Conservation (phyloP, 2,797 vertebrate species). For the Gambusia yucatana region DNA sequence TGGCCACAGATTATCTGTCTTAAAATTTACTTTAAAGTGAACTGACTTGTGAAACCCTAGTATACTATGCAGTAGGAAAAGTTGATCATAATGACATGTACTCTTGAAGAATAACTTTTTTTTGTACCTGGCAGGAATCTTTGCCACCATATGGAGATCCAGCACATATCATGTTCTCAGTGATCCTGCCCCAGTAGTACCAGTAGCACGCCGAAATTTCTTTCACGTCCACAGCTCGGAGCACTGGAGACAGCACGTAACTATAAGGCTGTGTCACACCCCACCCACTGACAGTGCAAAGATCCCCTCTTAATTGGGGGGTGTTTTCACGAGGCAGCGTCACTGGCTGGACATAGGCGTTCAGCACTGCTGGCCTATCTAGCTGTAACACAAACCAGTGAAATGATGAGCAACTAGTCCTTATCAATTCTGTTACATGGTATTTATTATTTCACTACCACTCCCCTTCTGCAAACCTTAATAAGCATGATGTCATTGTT, state of each 20-base stretch:
- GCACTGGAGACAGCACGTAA: conserved; percentile 70
- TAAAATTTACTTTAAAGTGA: not conserved
- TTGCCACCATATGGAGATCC: conserved; percentile 76
- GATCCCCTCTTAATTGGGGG: rapidly evolving
- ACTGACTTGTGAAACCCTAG: not conserved
- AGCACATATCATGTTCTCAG: conserved; percentile 80
- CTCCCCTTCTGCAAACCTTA: conserved; percentile 64
- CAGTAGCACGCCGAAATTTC: conserved; percentile 52
- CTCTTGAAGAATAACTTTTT: not conserved
- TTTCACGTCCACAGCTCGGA: conserved; percentile 78
- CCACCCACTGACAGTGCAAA: conserved; percentile 84
- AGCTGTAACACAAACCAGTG: conserved; percentile 66
- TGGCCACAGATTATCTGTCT: too few species aligned
- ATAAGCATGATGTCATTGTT: conserved; percentile 83
- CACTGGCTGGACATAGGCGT: conserved; percentile 66
- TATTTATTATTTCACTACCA: too few species aligned
- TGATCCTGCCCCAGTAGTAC: conserved; percentile 75
- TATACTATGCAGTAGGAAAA: not conserved
- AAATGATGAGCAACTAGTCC: not conserved
- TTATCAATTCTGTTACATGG: not conserved
- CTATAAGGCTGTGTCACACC: conserved; percentile 77
- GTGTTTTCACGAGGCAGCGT: conserved; percentile 34
- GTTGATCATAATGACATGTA: not conserved
- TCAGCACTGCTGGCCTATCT: conserved; percentile 65
- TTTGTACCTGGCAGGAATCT: conserved; percentile 84